These are phyloP conservation scores for Pogonomyrmex barbatus DNA, from an alignment of 1,140 invertebrate species.

Conservation along the genomic window DNA sequence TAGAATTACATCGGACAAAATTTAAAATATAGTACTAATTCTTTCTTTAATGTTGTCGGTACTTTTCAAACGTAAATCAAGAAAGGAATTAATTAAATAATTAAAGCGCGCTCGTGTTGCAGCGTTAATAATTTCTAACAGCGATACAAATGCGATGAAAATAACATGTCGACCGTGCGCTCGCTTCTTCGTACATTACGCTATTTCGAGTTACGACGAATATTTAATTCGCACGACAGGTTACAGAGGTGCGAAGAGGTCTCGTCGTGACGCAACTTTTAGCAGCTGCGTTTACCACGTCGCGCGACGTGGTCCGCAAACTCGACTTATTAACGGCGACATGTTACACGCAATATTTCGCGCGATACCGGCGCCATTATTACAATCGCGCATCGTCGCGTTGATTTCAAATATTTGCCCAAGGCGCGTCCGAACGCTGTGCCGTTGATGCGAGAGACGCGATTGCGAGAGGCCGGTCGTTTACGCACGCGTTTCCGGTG, in stretches of 20 bases:
- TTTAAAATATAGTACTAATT: neutral
- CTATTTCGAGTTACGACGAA: slow-evolving; percentile 7
- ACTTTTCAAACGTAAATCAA: neutral
- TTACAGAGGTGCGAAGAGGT: slow-evolving; percentile 4
- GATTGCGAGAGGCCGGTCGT: slow-evolving; percentile 16
- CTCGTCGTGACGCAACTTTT: slow-evolving; percentile 7
- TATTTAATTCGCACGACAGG: slow-evolving; percentile 9
- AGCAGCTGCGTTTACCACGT: neutral
- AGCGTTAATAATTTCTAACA: slow-evolving; percentile 8
- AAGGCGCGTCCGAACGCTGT: neutral
- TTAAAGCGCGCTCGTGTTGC: neutral
- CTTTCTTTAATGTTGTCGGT: neutral
- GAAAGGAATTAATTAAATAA: neutral
- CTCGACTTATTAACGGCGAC: slow-evolving; percentile 32
- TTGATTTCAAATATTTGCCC: slow-evolving; percentile 49
- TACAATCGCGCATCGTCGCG: neutral
- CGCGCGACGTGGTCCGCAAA: neutral
- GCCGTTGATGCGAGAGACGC: neutral
- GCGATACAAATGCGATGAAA: neutral
- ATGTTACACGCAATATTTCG: slow-evolving; percentile 3
- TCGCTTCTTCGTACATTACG: neutral
- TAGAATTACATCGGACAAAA: neutral
- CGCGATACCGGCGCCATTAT: neutral
- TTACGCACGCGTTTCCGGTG: slow-evolving; percentile 29
- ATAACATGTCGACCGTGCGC: neutral